Evolutionary conservation across 2,113 vertebrate genomes (phyloP).

Genomic region (Nymphicus hollandicus): DNA sequence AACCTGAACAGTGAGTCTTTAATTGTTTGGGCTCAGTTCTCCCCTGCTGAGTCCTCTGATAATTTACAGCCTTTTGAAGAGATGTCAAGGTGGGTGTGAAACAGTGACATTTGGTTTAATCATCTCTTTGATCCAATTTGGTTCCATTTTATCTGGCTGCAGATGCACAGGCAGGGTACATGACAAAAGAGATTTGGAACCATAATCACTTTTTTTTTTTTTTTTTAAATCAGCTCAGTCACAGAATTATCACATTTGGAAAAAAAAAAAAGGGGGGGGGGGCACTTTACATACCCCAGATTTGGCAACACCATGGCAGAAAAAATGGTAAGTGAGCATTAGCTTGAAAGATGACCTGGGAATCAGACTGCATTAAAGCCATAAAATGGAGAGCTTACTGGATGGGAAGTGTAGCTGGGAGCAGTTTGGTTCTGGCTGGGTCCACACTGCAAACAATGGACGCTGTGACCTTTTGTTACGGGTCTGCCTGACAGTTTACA

Average conservation of each 20-base stretch:
- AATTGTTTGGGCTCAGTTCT: neutral
- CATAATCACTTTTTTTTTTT: neutral
- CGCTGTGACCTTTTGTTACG: neutral
- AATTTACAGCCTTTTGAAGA: constrained; percentile 8
- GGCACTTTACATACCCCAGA: neutral
- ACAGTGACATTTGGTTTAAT: constrained; percentile 7
- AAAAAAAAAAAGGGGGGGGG: fast-evolving
- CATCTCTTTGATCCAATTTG: constrained; percentile 38
- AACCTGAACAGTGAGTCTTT: neutral
- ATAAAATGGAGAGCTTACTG: neutral
- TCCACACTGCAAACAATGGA: neutral
- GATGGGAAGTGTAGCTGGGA: neutral
- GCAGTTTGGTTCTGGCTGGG: neutral
- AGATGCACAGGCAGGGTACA: neutral
- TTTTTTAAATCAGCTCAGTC: neutral
- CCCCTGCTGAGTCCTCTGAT: neutral
- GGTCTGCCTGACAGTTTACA: neutral
- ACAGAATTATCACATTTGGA: neutral
- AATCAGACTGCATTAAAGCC: neutral
- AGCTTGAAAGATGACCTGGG: neutral
- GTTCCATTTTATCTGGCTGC: neutral
- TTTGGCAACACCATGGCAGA: neutral
- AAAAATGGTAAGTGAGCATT: neutral
- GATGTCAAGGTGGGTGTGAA: constrained; percentile 7
- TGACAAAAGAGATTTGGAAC: neutral